Evolutionary conservation across 2,113 vertebrate species (phyloP), one percentile per base, ranked within the genome.

Genomic region (Phylloscopus trochiloides): DNA sequence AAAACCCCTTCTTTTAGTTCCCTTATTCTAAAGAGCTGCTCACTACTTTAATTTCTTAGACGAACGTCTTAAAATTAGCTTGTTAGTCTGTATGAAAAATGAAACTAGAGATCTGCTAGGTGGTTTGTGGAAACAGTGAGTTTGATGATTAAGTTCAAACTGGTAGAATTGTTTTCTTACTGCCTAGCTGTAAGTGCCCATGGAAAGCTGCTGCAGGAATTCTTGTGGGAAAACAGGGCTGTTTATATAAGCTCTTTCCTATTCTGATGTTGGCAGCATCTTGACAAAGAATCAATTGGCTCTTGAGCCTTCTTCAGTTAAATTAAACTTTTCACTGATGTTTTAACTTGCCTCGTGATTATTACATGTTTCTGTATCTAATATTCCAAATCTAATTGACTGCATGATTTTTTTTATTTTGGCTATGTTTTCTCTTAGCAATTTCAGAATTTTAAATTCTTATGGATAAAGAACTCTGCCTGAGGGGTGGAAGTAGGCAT

Each of bases 401-500:
- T 51, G 31, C 26, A 43, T 47, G 6, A 31, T 2, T 2, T 4
- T 17, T 50, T 25, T 50, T 20, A 6, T 78, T 87, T 73, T 54
- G 5, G 14, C 21, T 38, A 0, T 66, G 1, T 81, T 59, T 75
- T 85, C 17, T 93, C 20, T 24, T 34, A 10, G 7, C 43, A 74
- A 17, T 55, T 86, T 54, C 68, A 77, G 47, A 50, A 40, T 81
- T 78, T 74, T 14, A 28, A 86, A 40, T 74, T 73, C 13, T 40
- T 77, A 29, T 0, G 1, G 21, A 47, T 82, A 43, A 82, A 42
- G 18, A 81, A 14, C 7, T 87, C 2, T 0, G 10, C 17, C 1
- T 71, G 7, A 54, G 31, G 12, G 6, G 3, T 76, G 5, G 8
- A 89, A 92, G 12, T 16, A 85, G 24, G 12, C 14, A 38, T 48